These are phyloP conservation scores for Malurus leucopterus DNA, from an alignment of 2,797 vertebrate genomes.

Conservation along the genomic window DNA sequence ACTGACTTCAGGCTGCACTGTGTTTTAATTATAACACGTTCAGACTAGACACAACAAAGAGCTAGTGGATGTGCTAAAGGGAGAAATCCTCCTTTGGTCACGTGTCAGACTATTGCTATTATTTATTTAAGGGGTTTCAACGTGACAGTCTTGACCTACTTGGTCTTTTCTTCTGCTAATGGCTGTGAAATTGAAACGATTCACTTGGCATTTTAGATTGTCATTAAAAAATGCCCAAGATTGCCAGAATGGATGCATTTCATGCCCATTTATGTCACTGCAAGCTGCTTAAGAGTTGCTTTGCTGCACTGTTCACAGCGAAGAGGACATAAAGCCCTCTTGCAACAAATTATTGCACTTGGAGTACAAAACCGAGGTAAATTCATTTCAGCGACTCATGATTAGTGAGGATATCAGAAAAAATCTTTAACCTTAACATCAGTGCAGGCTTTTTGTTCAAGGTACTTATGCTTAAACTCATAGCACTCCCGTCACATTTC, in stretches of 20 bases:
- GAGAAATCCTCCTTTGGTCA: slow-evolving; percentile 1
- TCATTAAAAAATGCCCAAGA: slow-evolving; percentile 14
- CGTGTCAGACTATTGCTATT: slow-evolving; percentile 34
- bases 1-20: neutral
- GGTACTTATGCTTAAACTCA: neutral
- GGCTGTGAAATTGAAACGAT: slow-evolving; percentile 49
- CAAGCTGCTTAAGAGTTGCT: slow-evolving; percentile 12
- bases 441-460: neutral
- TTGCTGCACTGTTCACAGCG: neutral
- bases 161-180: slow-evolving; percentile 45
- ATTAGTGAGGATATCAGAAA: neutral
- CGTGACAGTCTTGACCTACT: neutral
- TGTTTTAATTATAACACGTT: slow-evolving; percentile 38
- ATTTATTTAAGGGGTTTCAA: slow-evolving; percentile 55
- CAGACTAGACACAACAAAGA: slow-evolving; percentile 7
- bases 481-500: neutral
- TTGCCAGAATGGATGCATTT: slow-evolving; percentile 1
- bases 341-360: neutral
- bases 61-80: neutral
- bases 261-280: slow-evolving; percentile 10
- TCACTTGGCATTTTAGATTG: slow-evolving; percentile 32
- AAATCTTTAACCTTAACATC: neutral
- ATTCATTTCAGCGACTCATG: neutral
- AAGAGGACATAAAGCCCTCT: slow-evolving; percentile 5
- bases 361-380: neutral